Percentiles rank a stretch among this genome's conserved stretches.
These are phyloP conservation scores for Argyrosomus japonicus DNA, from an alignment of 2,113 vertebrate genomes.

Conservation along the genomic window DNA sequence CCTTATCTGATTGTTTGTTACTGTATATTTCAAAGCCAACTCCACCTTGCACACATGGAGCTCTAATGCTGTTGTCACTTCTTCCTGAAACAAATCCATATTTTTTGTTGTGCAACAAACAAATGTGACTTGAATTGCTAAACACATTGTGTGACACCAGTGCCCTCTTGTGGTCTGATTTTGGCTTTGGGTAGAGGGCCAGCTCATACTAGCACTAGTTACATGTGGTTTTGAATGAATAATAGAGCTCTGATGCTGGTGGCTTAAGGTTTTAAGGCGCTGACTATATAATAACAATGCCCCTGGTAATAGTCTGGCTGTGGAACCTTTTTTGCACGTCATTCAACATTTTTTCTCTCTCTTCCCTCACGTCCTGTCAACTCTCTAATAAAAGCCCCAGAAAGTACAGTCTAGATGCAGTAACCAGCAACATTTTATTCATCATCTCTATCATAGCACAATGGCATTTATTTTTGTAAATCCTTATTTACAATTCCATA, in stretches of 20 bases:
- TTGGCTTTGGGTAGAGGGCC: background rate
- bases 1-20: constrained; percentile 23
- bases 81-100: constrained; percentile 33
- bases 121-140: constrained; percentile 47
- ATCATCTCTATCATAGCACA: constrained; percentile 24
- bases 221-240: background rate
- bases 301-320: background rate
- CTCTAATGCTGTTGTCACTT: constrained; percentile 27
- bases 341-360: background rate
- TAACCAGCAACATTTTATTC: constrained; percentile 40
- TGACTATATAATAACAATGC: background rate
- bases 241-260: background rate
- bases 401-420: background rate
- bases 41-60: constrained; percentile 27
- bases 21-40: constrained; percentile 30
- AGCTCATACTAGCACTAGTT: background rate
- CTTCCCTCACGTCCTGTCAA: background rate
- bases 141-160: constrained; percentile 52
- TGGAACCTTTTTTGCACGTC: background rate
- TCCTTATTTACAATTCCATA: constrained; percentile 70
- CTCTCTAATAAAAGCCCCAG: background rate
- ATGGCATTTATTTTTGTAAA: constrained; percentile 26
- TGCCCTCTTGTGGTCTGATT: constrained; percentile 72
- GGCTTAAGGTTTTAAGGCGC: background rate
- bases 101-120: constrained; percentile 30